Percentiles rank a stretch among this genome's conserved stretches.
Conservation (phyloP, 2,888 invertebrate genomes). For the Plebejus melissa region DNA sequence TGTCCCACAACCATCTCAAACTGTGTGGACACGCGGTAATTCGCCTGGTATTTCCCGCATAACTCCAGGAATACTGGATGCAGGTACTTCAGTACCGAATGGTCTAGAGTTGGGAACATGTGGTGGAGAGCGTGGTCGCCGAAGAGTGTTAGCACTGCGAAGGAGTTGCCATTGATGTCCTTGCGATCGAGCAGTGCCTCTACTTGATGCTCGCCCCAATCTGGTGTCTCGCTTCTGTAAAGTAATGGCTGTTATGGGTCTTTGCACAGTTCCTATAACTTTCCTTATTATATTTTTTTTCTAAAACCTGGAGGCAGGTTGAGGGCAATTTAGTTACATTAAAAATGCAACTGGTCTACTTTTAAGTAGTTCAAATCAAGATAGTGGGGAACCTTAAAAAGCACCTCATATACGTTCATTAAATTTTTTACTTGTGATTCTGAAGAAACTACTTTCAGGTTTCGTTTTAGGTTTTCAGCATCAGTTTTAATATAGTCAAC, state of each 20-base stretch:
- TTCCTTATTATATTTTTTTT: too few relatives aligned
- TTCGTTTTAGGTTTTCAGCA: too few relatives aligned
- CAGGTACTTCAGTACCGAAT: constrained; percentile 81
- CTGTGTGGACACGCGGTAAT: constrained; percentile 62
- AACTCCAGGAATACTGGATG: constrained; percentile 68
- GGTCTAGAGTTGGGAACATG: constrained; percentile 87
- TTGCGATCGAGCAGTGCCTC: constrained; percentile 85
- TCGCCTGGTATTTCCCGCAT: constrained; percentile 74
- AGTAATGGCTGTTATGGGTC: background rate
- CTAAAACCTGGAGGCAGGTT: too few relatives aligned
- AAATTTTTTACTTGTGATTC: too few relatives aligned
- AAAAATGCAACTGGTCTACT: too few relatives aligned
- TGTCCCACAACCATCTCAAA: constrained; percentile 83
- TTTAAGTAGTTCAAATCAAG: too few relatives aligned
- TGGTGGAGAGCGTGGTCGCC: constrained; percentile 89
- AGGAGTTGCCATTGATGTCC: constrained; percentile 81
- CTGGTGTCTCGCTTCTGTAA: constrained; percentile 60
- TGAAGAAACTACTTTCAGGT: too few relatives aligned
- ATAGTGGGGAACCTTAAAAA: too few relatives aligned
- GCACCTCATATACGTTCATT: too few relatives aligned
- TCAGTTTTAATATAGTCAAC: too few relatives aligned
- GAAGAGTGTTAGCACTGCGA: constrained; percentile 83
- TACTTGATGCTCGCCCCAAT: constrained; percentile 87
- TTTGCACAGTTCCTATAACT: too few relatives aligned
- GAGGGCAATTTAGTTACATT: too few relatives aligned